Conservation (phyloP, 2,113 vertebrate genomes). For the rat (Rattus norvegicus) region DNA sequence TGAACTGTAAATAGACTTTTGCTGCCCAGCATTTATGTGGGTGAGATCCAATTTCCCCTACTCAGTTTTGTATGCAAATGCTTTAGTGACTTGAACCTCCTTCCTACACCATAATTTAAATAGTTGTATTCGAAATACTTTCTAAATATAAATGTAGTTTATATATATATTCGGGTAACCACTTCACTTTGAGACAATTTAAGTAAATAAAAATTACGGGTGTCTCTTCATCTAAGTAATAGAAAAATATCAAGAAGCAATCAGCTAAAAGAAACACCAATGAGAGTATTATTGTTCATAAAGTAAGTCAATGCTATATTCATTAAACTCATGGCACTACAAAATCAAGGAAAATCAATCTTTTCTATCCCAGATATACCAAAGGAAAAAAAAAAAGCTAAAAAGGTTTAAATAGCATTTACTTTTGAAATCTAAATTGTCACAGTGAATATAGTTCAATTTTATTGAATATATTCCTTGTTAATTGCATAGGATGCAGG, state of each 20-base stretch:
- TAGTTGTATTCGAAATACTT: neutral
- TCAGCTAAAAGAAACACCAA: neutral
- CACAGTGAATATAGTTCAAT: neutral
- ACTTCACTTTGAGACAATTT: neutral
- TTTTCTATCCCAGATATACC: neutral
- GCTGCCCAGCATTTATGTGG: neutral
- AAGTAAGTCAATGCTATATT: slow-evolving; percentile 13
- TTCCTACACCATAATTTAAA: neutral
- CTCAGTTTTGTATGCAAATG: neutral
- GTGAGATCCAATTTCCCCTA: neutral
- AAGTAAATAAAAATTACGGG: neutral
- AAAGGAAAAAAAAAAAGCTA: neutral
- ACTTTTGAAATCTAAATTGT: slow-evolving; percentile 23
- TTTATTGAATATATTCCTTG: neutral
- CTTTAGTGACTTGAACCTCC: neutral
- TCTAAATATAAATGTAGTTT: neutral
- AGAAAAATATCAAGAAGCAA: slow-evolving; percentile 5
- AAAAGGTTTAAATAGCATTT: neutral
- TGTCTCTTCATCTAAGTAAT: neutral
- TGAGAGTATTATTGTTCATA: neutral
- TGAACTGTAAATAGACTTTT: too few species aligned
- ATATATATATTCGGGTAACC: neutral
- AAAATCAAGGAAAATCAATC: neutral
- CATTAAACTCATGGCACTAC: neutral
- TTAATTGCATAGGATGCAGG: neutral